Base-by-base conservation (phyloP, 2,888 invertebrate genomes). In the Drosophila longiperda region DNA sequence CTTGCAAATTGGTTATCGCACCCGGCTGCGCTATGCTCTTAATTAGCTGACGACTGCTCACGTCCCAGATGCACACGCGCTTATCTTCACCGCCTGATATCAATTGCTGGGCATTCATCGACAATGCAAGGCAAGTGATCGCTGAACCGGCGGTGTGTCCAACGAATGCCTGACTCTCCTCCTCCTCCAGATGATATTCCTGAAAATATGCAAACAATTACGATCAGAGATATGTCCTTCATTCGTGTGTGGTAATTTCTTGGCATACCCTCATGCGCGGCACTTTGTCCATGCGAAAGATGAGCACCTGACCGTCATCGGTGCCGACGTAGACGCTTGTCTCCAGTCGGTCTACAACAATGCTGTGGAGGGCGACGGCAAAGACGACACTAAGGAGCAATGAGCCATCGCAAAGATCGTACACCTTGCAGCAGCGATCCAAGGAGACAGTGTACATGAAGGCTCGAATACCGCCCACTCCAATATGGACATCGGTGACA, bases 391-490 rank as follows among this genome's bases (percentile, higher is more conserved):
- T 96, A 0, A 97, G 91, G 45, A 98, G 92, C 77, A 96, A 92
- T 48, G 94, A 94, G 29, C 97, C 98, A 34, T 94, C 94, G 17
- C 94, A 90, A 15, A 98, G 91, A 76, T 97, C 96, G 93, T 97
- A 98, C 26, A 98, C 94, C 92, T 96, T 96, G 87, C 97, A 96
- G 12, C 97, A 96, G 82, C 96, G 95, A 91, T 99, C 98, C 61
- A 95, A 92, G 0, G 98, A 98, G 5, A 96, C 95, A 0, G 98
- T 96, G 60, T 95, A 95, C 69, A 98, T 93, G 53, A 96, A 94
- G 0, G 96, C 95, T 64, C 95, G 94, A 58, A 95, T 93, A 0
- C 96, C 96, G 12, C 95, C 95, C 86, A 94, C 94, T 26, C 97
- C 97, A 38, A 98, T 94, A 91, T 95, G 94, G 33, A 98, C 90